Base-by-base conservation (phyloP, 1,140 invertebrate genomes). In the Elysia chlorotica region DNA sequence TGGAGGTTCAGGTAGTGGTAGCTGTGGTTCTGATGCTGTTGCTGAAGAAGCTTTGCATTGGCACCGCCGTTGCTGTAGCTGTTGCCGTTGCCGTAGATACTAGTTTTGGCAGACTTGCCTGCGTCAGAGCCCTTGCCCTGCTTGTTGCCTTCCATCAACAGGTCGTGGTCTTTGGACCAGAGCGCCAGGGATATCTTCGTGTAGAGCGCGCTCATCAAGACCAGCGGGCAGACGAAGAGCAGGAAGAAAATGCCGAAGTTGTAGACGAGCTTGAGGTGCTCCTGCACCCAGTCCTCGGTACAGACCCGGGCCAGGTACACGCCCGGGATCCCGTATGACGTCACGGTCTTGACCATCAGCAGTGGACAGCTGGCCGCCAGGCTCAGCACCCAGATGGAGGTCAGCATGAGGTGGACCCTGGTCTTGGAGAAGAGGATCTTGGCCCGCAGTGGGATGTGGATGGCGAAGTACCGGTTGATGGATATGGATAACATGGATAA, bases 131-230 rank as follows among this genome's bases (percentile, higher is more conserved):
- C n/a, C n/a, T n/a, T n/a, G n/a, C n/a, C n/a, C 65, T 65, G 4
- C 35, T 48, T 19, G 10, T 57, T 10, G 14, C n/a, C 59, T 31
- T 41, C 63, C 10, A 53, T 28, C 23, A 79, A 75, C n/a, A 79
- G 74, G 2, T 73, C 92, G 69, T 92, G 92, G 65, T 92, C 89
- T 0, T 91, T 92, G 56, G 89, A 91, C 94, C 94, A 96, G 0
- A 96, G 87, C 0, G 95, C 93, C 19, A 90, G 85, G 5, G 93
- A 92, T 65, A 96, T 95, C 85, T 94, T 93, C 77, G 90, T 92
- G 86, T 96, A 96, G 0, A 93, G 92, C 2, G 94, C 87, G 33
- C 90, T 91, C 93, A 96, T 96, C 79, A 95, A 91, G 2, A 92
- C 76, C 17, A 96, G 85, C 0, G 94, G 94, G 14, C 92, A 87